Evolutionary conservation across 2,888 invertebrate genomes (phyloP).

Genomic region (Lumbricus terrestris): DNA sequence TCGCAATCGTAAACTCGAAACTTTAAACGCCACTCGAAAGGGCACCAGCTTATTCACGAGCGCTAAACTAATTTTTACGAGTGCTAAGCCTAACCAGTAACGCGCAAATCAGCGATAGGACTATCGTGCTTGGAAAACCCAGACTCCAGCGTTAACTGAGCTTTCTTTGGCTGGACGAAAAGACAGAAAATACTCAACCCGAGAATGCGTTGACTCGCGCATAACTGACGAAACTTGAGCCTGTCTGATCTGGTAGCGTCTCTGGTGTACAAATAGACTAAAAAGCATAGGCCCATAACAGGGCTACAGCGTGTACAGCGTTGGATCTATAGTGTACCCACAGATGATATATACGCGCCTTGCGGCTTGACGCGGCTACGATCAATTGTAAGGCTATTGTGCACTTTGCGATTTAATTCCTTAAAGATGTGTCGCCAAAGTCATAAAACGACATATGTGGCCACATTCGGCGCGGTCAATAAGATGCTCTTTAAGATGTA

Average conservation of each 20-base stretch:
- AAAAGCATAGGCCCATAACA: too few relatives aligned
- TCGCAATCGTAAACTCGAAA: too few relatives aligned
- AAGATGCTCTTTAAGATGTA: not conserved
- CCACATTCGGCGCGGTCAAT: not conserved
- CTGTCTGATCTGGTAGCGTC: too few relatives aligned
- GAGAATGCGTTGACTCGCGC: not conserved
- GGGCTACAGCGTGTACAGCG: not conserved
- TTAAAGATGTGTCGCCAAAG: not conserved
- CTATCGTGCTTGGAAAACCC: not conserved
- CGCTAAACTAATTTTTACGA: too few relatives aligned
- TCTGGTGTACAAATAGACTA: not conserved
- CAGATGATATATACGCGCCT: not conserved
- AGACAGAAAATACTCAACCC: not conserved
- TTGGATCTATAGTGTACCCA: not conserved
- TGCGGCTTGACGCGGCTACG: not conserved
- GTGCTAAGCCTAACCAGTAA: too few relatives aligned
- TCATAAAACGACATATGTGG: not conserved
- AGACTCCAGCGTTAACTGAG: not conserved
- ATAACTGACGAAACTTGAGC: not conserved
- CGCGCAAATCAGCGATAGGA: too few relatives aligned
- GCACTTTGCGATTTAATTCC: not conserved
- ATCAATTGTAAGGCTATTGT: slow-evolving; percentile 3
- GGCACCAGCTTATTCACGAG: too few relatives aligned
- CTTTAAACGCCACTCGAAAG: too few relatives aligned
- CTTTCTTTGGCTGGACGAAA: not conserved